Percentiles rank a stretch among this genome's conserved stretches.
Conservation (phyloP, 2,113 vertebrate species). For the Cryptoleucopteryx plumbea region DNA sequence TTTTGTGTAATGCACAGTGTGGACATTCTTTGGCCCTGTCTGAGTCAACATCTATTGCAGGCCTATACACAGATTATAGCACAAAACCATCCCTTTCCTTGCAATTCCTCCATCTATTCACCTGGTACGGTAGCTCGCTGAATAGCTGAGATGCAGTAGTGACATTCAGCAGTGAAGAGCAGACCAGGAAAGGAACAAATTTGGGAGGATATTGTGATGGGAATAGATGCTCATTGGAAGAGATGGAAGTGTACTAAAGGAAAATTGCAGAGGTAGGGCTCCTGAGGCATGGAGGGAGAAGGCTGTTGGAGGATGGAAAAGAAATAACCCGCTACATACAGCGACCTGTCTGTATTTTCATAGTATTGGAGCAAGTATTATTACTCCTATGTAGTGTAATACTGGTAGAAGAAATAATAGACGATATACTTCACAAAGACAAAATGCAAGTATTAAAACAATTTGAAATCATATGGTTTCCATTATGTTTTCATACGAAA, state of each 20-base stretch:
- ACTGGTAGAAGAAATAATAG: background rate
- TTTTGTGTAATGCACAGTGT: background rate
- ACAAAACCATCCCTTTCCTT: background rate
- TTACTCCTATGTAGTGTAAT: background rate
- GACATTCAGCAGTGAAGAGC: background rate
- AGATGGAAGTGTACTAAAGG: background rate
- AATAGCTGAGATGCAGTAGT: background rate
- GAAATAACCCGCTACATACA: background rate
- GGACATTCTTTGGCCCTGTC: background rate
- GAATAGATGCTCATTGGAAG: background rate
- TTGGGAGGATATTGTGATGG: background rate
- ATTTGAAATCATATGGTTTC: background rate
- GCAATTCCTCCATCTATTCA: background rate
- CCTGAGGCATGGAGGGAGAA: background rate
- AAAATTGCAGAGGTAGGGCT: background rate
- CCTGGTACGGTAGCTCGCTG: background rate
- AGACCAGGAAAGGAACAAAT: background rate
- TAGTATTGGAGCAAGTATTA: background rate
- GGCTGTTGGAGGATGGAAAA: background rate
- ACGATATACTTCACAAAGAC: rapidly evolving
- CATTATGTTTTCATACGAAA: background rate
- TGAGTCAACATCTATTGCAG: background rate
- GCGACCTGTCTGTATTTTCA: background rate
- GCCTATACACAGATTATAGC: background rate
- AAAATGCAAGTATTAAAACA: background rate